A percentile compares a stretch with the other conserved stretches of the same genome.
phyloP scores from a whole-genome alignment of 1,140 invertebrate genomes.

The Drosophila varians region DNA sequence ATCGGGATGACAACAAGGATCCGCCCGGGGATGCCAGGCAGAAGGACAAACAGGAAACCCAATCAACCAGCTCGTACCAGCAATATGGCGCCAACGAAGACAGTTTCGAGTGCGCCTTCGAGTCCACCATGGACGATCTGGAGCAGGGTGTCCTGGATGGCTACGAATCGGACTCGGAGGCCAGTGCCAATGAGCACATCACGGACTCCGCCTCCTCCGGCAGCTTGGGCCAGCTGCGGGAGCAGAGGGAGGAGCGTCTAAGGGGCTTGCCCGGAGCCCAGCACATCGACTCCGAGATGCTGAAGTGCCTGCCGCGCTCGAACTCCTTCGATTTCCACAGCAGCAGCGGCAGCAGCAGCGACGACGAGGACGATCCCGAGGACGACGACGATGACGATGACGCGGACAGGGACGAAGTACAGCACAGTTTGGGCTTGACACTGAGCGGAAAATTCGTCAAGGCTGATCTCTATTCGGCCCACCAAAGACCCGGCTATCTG shows the following conservation, averaged over 20 bases:
- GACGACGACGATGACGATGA: conserved; percentile 49
- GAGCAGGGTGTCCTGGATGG: conserved; percentile 70
- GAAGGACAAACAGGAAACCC: neutral
- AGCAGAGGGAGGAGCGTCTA: conserved; percentile 23
- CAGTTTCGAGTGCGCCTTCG: conserved; percentile 76
- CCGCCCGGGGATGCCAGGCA: neutral
- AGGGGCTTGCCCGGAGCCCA: conserved; percentile 28
- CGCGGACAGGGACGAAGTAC: conserved; percentile 26
- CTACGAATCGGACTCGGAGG: conserved; percentile 77
- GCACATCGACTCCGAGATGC: conserved; percentile 37
- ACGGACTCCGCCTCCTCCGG: conserved; percentile 44
- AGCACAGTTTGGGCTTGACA: conserved; percentile 42
- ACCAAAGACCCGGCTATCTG: conserved; percentile 74
- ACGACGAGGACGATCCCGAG: conserved; percentile 59
- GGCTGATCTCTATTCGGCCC: conserved; percentile 51
- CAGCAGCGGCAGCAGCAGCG: conserved; percentile 68
- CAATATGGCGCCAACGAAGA: conserved; percentile 34
- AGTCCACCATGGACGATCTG: conserved; percentile 78
- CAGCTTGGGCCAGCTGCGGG: conserved; percentile 41
- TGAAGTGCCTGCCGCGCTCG: conserved; percentile 51
- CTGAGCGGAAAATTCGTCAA: conserved; percentile 53
- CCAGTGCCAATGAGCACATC: conserved; percentile 58
- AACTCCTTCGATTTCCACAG: conserved; percentile 75
- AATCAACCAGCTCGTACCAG: conserved; percentile 1
- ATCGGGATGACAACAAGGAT: conserved; percentile 21